A percentile compares a stretch with the other conserved stretches of the same genome.
These are phyloP conservation scores for Nannospalax galili DNA, from an alignment of 2,113 vertebrate species.

Conservation along the genomic window DNA sequence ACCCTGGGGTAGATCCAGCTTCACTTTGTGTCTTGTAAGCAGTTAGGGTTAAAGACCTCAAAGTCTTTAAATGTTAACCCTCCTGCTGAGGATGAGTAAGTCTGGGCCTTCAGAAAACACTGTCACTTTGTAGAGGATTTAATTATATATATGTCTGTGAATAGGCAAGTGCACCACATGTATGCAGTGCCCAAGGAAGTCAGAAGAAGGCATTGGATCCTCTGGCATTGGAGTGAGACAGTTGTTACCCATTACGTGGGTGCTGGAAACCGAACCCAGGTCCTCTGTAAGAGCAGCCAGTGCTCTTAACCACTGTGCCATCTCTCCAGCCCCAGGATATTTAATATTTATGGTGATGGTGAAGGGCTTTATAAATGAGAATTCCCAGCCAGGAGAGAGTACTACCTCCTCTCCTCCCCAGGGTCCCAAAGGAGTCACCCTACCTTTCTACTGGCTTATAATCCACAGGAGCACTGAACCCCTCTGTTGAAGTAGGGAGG, in stretches of 20 bases:
- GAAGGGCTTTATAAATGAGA: conserved; percentile 20
- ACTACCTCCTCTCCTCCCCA: neutral
- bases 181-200: neutral
- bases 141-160: no score
- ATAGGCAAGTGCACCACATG: no score
- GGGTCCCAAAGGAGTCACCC: neutral
- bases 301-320: no score
- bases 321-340: no score
- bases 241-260: no score
- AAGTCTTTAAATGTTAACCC: neutral
- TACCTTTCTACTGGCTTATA: neutral
- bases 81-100: neutral
- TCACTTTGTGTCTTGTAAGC: neutral
- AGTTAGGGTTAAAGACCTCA: neutral
- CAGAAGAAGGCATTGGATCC: neutral
- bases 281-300: no score
- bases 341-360: no score
- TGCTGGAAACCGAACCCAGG: no score
- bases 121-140: neutral
- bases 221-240: no score
- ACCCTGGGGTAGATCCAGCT: neutral
- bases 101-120: neutral
- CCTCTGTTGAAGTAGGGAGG: neutral
- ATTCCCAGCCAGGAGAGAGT: neutral
- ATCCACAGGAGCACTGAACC: neutral